Evolutionary conservation across 2,797 vertebrate species (phyloP).

Genomic region (Smutsia temminckii): DNA sequence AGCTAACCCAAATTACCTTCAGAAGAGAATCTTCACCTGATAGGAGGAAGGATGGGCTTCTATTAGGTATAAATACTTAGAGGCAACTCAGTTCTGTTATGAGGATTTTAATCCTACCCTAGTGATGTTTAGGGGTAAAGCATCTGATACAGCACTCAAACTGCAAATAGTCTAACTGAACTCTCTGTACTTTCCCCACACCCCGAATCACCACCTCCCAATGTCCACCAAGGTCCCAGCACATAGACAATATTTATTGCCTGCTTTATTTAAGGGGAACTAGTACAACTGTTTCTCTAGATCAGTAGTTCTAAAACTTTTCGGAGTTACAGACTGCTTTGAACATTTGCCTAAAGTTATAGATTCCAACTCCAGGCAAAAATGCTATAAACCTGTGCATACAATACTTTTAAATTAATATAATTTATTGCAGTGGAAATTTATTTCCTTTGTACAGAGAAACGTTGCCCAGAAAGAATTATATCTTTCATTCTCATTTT

Average conservation of each 20-base stretch:
- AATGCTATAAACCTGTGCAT: background rate
- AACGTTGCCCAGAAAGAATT: background rate
- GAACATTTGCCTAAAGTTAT: constrained; percentile 19
- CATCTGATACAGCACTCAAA: background rate
- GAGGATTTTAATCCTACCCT: constrained; percentile 5
- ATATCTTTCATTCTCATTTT: constrained; percentile 22
- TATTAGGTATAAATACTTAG: background rate
- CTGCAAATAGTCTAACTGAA: background rate
- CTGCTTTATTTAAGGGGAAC: constrained; percentile 6
- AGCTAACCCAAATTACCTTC: background rate
- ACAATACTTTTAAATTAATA: constrained; percentile 1
- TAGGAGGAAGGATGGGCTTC: background rate
- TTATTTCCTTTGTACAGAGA: constrained; percentile 18
- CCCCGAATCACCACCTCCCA: background rate
- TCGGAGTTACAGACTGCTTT: background rate
- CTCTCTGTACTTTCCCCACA: background rate
- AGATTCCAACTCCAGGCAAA: constrained; percentile 1
- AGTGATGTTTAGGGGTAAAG: background rate
- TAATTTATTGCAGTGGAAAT: background rate
- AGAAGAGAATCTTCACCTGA: background rate
- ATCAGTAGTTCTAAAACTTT: constrained; percentile 20
- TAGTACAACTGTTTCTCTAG: background rate
- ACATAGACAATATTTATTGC: background rate
- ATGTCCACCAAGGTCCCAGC: background rate
- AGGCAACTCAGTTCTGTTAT: background rate